Evolutionary conservation across 2,888 invertebrate species (phyloP).

Genomic region (Ceramica pisi): DNA sequence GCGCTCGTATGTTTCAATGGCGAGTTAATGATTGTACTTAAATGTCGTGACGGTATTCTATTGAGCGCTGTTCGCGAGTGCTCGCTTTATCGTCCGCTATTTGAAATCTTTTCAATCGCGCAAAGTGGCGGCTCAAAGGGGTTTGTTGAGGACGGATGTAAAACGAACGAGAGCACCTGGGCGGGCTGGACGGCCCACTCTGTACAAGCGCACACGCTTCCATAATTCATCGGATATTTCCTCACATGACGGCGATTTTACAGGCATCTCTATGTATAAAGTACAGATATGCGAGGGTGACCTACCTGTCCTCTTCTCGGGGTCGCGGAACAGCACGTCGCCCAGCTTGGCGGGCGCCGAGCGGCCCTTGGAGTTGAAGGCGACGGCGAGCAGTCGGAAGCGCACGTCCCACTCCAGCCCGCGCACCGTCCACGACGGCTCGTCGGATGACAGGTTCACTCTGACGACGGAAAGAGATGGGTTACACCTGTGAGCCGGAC

Average conservation of each 20-base stretch:
- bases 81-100: slow-evolving; percentile 29
- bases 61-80: slow-evolving; percentile 30
- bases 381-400: slow-evolving; percentile 94
- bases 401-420: slow-evolving; percentile 95
- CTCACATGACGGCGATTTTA: background rate
- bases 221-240: background rate
- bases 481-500: background rate
- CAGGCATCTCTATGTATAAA: background rate
- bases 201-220: background rate
- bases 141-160: slow-evolving; percentile 30
- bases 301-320: slow-evolving; percentile 94
- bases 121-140: slow-evolving; percentile 34
- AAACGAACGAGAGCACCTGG: slow-evolving; percentile 11
- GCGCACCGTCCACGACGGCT: slow-evolving; percentile 94
- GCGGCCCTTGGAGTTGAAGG: slow-evolving; percentile 95
- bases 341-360: slow-evolving; percentile 93
- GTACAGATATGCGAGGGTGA: background rate
- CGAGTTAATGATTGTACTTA: slow-evolving; percentile 66
- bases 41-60: slow-evolving; percentile 60
- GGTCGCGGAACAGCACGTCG: slow-evolving; percentile 95
- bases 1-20: slow-evolving; percentile 70
- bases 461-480: slow-evolving; percentile 68
- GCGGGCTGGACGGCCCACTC: background rate
- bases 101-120: slow-evolving; percentile 51
- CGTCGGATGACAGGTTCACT: slow-evolving; percentile 92